phyloP scores from a whole-genome alignment of 2,113 vertebrate species.

The Prionailurus bengalensis region DNA sequence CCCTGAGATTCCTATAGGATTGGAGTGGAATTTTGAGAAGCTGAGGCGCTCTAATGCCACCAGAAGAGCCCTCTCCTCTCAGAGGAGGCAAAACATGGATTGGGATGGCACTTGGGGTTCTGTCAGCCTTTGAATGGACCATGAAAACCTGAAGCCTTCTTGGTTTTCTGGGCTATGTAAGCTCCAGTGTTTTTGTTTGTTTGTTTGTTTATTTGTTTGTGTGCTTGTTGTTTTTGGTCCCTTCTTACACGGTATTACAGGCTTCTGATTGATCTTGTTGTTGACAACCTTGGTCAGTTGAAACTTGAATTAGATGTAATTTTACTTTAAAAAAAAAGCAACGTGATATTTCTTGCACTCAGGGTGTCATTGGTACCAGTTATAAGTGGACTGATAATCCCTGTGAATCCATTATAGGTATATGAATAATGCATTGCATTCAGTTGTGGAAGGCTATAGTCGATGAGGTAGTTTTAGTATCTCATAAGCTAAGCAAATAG shows the following conservation, averaged over 20 bases:
- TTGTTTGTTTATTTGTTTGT: background rate
- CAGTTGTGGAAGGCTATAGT: background rate
- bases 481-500: constrained; percentile 11
- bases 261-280: background rate
- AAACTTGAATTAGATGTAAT: constrained; percentile 40
- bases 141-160: background rate
- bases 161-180: background rate
- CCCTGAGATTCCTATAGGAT: background rate
- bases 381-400: constrained; percentile 12
- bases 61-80: background rate
- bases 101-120: background rate
- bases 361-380: background rate
- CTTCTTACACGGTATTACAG: background rate
- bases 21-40: background rate
- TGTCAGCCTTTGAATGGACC: background rate
- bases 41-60: background rate
- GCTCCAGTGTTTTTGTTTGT: background rate
- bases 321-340: constrained; percentile 65
- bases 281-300: background rate
- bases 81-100: background rate
- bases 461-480: background rate
- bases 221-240: background rate
- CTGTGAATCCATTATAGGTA: background rate
- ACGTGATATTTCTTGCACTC: background rate
- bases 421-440: background rate